Percentiles rank a stretch among this genome's conserved stretches.
Evolutionary conservation across 2,797 vertebrate genomes (phyloP).

Genomic region (Mormyrops boulengeri): DNA sequence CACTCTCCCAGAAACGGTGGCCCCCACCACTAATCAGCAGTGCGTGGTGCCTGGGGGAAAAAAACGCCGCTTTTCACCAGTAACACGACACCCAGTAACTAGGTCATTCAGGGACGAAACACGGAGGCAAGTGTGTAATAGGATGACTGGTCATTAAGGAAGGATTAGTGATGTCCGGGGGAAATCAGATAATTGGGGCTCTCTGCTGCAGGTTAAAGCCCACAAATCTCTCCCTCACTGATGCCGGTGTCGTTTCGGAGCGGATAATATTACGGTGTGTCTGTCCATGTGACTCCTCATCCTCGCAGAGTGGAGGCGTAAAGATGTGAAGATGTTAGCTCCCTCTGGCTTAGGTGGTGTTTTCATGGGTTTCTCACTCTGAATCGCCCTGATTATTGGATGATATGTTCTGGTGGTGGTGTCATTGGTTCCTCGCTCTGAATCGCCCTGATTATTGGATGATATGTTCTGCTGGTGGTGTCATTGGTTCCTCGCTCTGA

Average conservation of each 20-base stretch:
- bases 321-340: background rate
- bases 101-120: background rate
- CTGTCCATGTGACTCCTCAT: background rate
- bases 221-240: background rate
- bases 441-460: too few species aligned
- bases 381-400: background rate
- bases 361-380: background rate
- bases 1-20: background rate
- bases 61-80: background rate
- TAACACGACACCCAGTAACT: conserved; percentile 3
- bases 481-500: background rate
- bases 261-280: background rate
- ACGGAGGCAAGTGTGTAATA: conserved; percentile 31
- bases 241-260: background rate
- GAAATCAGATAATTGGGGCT: conserved; percentile 37
- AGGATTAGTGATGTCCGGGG: conserved; percentile 20
- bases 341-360: background rate
- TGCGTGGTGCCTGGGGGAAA: background rate
- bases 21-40: background rate
- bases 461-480: background rate
- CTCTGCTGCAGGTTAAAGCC: conserved; percentile 5
- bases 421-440: too few species aligned
- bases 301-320: background rate
- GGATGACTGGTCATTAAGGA: background rate
- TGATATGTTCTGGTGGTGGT: too few species aligned